These are phyloP conservation scores for Suncus etruscus DNA, from an alignment of 2,113 vertebrate species.

Conservation along the genomic window DNA sequence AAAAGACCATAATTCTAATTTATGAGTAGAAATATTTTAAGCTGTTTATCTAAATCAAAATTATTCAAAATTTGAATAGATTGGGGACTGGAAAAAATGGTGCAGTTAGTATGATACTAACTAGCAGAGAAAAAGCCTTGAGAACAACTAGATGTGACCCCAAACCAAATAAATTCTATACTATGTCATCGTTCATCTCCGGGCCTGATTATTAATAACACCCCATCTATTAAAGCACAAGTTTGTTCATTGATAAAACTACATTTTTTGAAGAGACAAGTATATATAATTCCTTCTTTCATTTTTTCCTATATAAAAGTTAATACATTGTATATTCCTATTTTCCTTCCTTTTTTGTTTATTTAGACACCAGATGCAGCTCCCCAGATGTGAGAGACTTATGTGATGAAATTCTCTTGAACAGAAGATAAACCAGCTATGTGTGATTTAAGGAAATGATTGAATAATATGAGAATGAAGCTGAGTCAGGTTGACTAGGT, in stretches of 20 bases:
- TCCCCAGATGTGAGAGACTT: too few species aligned
- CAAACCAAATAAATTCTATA: not conserved
- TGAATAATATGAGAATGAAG: too few species aligned
- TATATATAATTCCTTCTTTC: not conserved
- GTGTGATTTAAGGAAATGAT: too few species aligned
- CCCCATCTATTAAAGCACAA: not conserved
- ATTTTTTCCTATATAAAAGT: not conserved
- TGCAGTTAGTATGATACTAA: too few species aligned
- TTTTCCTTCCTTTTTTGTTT: not conserved
- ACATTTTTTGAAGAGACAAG: slow-evolving; percentile 1
- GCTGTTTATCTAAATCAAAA: too few species aligned
- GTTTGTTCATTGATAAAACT: not conserved
- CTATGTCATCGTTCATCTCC: not conserved
- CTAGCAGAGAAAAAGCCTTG: too few species aligned
- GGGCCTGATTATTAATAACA: rapidly evolving
- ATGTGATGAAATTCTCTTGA: too few species aligned
- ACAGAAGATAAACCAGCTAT: too few species aligned
- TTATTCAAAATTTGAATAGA: too few species aligned
- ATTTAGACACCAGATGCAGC: not conserved
- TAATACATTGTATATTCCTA: not conserved
- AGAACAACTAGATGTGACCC: not conserved
- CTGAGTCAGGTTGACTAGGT: too few species aligned
- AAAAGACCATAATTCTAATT: not conserved
- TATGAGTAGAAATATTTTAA: not conserved
- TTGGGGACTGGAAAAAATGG: too few species aligned